Conservation (phyloP, 2,113 vertebrate species). For the Daubentonia madagascariensis region DNA sequence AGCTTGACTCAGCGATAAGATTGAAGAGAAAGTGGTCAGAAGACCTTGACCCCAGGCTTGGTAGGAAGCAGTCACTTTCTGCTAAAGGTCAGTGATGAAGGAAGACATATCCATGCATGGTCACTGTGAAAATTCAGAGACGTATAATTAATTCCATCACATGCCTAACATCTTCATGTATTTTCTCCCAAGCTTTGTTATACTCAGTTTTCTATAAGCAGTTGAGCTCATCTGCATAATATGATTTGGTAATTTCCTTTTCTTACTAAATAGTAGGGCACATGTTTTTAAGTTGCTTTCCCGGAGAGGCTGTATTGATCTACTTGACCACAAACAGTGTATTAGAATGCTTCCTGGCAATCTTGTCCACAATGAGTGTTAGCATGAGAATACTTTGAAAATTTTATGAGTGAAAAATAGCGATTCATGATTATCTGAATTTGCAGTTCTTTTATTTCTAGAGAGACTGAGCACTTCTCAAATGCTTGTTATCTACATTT, state of each 20-base stretch:
- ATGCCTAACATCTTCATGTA: background rate
- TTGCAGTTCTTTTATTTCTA: background rate
- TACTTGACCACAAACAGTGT: too few species aligned
- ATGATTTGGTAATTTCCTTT: background rate
- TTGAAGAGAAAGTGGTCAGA: background rate
- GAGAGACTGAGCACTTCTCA: background rate
- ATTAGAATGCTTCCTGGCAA: background rate
- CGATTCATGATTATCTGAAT: background rate
- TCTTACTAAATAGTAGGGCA: background rate
- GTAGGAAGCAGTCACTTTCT: background rate
- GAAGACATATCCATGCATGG: rapidly evolving
- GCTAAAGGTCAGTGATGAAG: background rate
- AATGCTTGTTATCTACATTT: background rate
- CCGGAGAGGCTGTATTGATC: background rate
- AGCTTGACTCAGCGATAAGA: background rate
- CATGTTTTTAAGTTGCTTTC: background rate
- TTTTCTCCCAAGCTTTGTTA: background rate
- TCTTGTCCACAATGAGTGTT: background rate
- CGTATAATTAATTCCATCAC: background rate
- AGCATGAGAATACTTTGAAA: background rate
- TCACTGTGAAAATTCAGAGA: background rate
- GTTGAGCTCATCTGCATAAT: background rate
- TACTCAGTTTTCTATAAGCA: background rate
- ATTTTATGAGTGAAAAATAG: background rate
- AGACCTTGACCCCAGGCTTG: background rate